Base-by-base conservation (phyloP, 2,888 invertebrate species). In the Acheta domesticus region DNA sequence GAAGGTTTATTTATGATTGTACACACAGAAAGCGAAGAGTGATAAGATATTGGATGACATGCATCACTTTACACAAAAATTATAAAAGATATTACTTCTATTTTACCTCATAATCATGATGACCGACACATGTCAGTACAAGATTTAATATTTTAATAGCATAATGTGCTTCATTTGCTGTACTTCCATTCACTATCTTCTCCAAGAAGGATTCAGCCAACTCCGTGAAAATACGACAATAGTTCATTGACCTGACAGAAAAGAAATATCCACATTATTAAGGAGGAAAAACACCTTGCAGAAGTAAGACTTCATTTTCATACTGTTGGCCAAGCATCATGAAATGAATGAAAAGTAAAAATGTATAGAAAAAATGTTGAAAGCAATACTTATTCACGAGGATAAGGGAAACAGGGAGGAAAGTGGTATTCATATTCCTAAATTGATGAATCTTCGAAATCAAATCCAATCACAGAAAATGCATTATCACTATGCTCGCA, bases 91-190 rank as follows among this genome's bases (percentile, higher is more conserved):
- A 36, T 36, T 36, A 36, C 36, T 36, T 36, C 36, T 36, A 36
- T 79, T 85, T 92, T 84, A 97, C 96, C 91, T 98, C 97, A 88
- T 97, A 99, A 86, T 99, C 98, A 87, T 98, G 97, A 89, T 99
- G 98, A 0, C 97, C 97, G 14, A 97, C 95, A 87, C 98, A 97
- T 73, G 94, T 92, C 77, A 99, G 89, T 14, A 97, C 93, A 83
- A 98, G 89, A 86, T 99, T 97, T 81, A 99, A 88, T 4, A 95
- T 92, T 86, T 94, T 92, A 82, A 97, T 89, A 0, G 94, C 92
- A 87, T 93, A 95, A 87, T 95, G 94, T 23, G 90, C 89, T 82
- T 90, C 89, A 12, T 90, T 90, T 16, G 90, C 89, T 75, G 89
- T 89, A 80, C 91, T 91, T 74, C 90, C 89, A 77, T 87, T 87